These are phyloP conservation scores for Drosophila parvula DNA, from an alignment of 1,140 invertebrate species.

Conservation along the genomic window DNA sequence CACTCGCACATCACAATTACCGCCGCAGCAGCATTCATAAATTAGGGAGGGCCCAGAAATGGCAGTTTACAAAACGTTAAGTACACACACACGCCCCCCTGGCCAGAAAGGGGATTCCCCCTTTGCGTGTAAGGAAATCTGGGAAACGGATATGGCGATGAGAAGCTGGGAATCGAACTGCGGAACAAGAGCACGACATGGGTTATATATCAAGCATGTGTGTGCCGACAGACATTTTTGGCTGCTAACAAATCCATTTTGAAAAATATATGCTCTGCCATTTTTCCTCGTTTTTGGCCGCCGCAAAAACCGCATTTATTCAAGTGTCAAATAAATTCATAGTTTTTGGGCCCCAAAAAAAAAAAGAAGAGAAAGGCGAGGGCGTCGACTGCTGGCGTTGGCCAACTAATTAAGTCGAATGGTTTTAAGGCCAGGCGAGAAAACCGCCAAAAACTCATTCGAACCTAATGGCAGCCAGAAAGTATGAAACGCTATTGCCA, in stretches of 20 bases:
- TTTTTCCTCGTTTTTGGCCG: slow-evolving; percentile 72
- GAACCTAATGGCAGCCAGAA: slow-evolving; percentile 40
- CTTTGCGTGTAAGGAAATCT: slow-evolving; percentile 61
- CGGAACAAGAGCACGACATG: slow-evolving; percentile 65
- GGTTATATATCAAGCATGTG: slow-evolving; percentile 67
- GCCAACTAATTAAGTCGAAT: slow-evolving; percentile 82
- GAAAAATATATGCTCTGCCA: slow-evolving; percentile 72
- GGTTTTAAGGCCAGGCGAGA: slow-evolving; percentile 43
- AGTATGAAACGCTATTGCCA: slow-evolving; percentile 12
- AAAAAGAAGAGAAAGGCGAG: slow-evolving; percentile 10
- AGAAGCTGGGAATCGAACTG: slow-evolving; percentile 75
- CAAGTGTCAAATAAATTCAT: slow-evolving; percentile 84
- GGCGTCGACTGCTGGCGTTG: slow-evolving; percentile 42
- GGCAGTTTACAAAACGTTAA: slow-evolving; percentile 75
- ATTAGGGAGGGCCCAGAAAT: slow-evolving; percentile 66
- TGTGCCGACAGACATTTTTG: slow-evolving; percentile 48
- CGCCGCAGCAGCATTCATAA: slow-evolving; percentile 71
- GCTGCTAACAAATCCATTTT: slow-evolving; percentile 53
- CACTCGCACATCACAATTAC: slow-evolving; percentile 70
- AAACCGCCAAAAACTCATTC: slow-evolving; percentile 45
- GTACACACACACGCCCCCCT: slow-evolving; percentile 42
- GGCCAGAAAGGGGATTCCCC: slow-evolving; percentile 11
- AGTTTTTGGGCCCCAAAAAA: slow-evolving; percentile 51
- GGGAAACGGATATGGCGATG: slow-evolving; percentile 73
- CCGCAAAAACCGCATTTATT: slow-evolving; percentile 82